Base-by-base conservation (phyloP, 1,140 invertebrate species). In the Eurosta solidaginis region DNA sequence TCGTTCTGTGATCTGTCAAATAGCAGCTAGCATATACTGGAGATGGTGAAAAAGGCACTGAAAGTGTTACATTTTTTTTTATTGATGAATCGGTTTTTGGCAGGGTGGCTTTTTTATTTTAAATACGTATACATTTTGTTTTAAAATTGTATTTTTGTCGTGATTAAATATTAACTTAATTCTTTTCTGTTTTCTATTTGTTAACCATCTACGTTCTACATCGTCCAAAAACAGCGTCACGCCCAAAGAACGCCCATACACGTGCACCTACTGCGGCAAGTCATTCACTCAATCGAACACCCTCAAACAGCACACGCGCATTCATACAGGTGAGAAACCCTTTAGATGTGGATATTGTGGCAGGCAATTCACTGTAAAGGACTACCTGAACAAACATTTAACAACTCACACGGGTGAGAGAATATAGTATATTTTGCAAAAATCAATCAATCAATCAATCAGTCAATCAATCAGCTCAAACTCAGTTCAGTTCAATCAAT, bases 221-320 rank as follows among this genome's bases (percentile, higher is more conserved):
- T 17, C 59, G 59, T 33, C 59, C 33, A 22, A 14, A n/a, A n/a
- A 78, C 82, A 87, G 85, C 83, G 81, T 83, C 80, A 85, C 85
- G 84, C 85, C 85, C 80, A 87, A 87, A 87, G 85, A 87, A 86
- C 85, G 85, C 79, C 85, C 85, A 80, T 95, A 93, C 84, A 88
- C 89, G 73, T 96, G 94, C 84, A 89, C 90, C 7, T 88, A 93
- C 50, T 96, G 94, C 85, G 89, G 91, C 68, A 90, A 93, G 25
- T 90, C 91, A 79, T 96, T 95, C 87, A 93, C 93, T 82, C 85
- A 87, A 85, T 86, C 85, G 83, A 87, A 87, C 84, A 87, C 85
- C 84, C 84, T 87, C 82, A 87, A 87, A 87, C 85, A 87, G 85
- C 85, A 87, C 81, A 87, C 85, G 83, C 84, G 85, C 82, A 87